Evolutionary conservation across 2,888 invertebrate genomes (phyloP).

Genomic region (Synanthedon myopaeformis): DNA sequence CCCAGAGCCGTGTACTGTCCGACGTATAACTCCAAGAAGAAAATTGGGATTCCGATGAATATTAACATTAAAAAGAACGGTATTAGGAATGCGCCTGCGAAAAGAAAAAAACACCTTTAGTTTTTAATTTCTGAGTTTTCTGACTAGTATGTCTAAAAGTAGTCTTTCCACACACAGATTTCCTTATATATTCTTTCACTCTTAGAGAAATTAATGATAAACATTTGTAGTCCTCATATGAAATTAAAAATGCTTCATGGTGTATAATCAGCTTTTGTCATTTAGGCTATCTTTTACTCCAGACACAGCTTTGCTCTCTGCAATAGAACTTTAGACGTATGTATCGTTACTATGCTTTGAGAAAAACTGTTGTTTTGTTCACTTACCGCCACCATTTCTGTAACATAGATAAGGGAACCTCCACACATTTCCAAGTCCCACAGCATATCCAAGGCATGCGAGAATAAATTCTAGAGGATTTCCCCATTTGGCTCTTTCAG

Average conservation of each 20-base stretch:
- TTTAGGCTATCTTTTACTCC: no score
- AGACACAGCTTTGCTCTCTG: no score
- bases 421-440: slow-evolving; percentile 84
- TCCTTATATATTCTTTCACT: no score
- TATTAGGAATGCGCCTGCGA: slow-evolving; percentile 80
- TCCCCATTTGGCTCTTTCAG: slow-evolving; percentile 69
- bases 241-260: no score
- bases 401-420: slow-evolving; percentile 83
- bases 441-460: slow-evolving; percentile 81
- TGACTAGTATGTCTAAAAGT: no score
- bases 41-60: slow-evolving; percentile 83
- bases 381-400: slow-evolving; percentile 82
- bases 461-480: slow-evolving; percentile 79
- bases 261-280: no score
- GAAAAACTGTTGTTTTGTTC: not conserved
- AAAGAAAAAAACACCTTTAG: slow-evolving; percentile 8
- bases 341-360: no score
- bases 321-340: no score
- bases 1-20: slow-evolving; percentile 85
- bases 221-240: no score
- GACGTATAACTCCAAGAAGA: slow-evolving; percentile 81
- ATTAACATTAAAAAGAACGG: slow-evolving; percentile 80
- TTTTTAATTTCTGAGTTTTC: no score
- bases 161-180: no score
- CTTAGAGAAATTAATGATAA: no score